These are phyloP conservation scores for Pycnomerus fuliginosus DNA, from an alignment of 2,888 invertebrate species.

Conservation along the genomic window DNA sequence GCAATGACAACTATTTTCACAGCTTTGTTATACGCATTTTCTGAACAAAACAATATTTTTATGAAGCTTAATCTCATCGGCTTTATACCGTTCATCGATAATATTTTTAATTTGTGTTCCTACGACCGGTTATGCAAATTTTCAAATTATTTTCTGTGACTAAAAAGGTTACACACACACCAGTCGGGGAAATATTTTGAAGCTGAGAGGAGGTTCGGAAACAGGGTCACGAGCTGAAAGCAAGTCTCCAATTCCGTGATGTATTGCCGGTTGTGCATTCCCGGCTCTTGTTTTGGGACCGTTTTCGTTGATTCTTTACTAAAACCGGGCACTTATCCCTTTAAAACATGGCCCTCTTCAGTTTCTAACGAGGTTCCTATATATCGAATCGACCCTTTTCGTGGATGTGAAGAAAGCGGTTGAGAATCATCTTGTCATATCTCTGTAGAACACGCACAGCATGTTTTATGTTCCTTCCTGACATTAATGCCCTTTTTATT, in stretches of 20 bases:
- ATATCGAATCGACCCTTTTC: conserved; percentile 2
- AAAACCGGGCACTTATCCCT: conserved; percentile 12
- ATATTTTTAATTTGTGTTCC: not conserved
- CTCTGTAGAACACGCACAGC: conserved; percentile 48
- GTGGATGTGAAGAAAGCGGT: not conserved
- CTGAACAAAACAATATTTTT: not conserved
- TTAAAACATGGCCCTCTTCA: conserved; percentile 12
- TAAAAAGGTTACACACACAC: no score
- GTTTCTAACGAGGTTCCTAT: conserved; percentile 2
- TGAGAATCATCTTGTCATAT: conserved; percentile 43
- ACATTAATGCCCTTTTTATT: conserved; percentile 52
- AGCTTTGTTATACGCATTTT: no score
- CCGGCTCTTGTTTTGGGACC: conserved; percentile 16
- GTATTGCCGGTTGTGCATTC: conserved; percentile 27
- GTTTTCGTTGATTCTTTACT: conserved; percentile 17
- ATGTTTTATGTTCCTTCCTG: conserved; percentile 47
- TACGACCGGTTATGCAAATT: conserved; percentile 21
- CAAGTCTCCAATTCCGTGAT: conserved; percentile 39
- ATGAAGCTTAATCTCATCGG: not conserved
- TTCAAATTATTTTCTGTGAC: conserved; percentile 4
- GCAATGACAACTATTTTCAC: no score
- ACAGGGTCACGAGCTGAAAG: conserved; percentile 36
- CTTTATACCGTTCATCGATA: no score
- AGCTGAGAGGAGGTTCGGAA: conserved; percentile 2
- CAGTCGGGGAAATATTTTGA: no score